Conservation (phyloP, 1,140 invertebrate genomes). For the Periplaneta americana region DNA sequence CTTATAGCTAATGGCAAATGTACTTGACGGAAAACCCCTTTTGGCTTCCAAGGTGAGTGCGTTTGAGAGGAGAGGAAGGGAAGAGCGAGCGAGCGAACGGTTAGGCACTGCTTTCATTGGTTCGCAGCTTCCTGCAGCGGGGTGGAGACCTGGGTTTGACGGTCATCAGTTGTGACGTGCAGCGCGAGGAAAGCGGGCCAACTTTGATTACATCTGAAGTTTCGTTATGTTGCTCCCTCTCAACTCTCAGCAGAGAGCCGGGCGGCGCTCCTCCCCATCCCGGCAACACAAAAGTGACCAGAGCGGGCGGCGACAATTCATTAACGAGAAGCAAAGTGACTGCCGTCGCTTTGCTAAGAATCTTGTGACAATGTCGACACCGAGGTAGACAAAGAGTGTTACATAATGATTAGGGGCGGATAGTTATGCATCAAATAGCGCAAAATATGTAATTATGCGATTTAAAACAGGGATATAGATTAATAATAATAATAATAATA, state of each 20-base stretch:
- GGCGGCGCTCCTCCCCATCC: too few relatives aligned
- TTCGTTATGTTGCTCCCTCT: background rate
- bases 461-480: too few relatives aligned
- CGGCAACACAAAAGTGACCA: background rate
- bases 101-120: background rate
- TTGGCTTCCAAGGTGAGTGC: background rate
- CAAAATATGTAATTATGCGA: too few relatives aligned
- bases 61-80: background rate
- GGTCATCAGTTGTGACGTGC: background rate
- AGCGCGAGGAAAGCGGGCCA: background rate
- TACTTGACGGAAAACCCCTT: background rate
- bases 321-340: too few relatives aligned
- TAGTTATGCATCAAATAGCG: too few relatives aligned
- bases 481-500: too few relatives aligned
- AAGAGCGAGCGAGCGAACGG: too few relatives aligned
- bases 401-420: too few relatives aligned
- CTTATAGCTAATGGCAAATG: background rate
- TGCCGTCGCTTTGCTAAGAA: too few relatives aligned
- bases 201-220: constrained; percentile 1
- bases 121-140: background rate
- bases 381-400: too few relatives aligned
- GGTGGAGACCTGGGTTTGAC: background rate
- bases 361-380: too few relatives aligned
- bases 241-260: background rate
- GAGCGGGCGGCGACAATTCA: background rate